Evolutionary conservation across 2,113 vertebrate genomes (phyloP), one percentile per base, ranked within the genome.

Genomic region (Amphiprion ocellaris): DNA sequence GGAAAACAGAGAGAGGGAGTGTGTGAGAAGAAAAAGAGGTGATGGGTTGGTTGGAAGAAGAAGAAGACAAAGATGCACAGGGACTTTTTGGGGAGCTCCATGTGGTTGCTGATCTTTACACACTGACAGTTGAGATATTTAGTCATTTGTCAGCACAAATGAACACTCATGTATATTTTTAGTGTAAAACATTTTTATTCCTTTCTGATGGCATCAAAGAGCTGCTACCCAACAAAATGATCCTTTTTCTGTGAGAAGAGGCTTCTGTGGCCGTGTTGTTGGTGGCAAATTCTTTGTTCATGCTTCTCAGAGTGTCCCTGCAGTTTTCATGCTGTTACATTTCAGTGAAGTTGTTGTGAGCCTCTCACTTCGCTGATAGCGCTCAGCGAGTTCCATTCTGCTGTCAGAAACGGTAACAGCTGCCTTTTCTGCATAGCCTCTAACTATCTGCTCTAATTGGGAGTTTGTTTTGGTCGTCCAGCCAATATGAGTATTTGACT

Each of bases 371-470:
- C 21, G 23, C 19, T 23, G 72, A 58, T 54, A 50, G 64, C 17
- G 0, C 75, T 74, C 49, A 14, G 17, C 19, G 2, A 37, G 67
- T 12, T 78, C 52, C 26, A 23, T 69, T 55, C 67, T 41, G 81
- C 61, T 59, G 71, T 86, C 84, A 84, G 74, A 78, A 87, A 28
- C 21, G 14, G 66, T 19, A 81, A 71, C 76, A 85, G 82, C 82
- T 87, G 88, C 79, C 69, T 55, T 55, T 72, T 69, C 82, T 69
- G 79, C 66, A 62, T 47, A 39, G 75, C 85, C 74, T 74, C 81
- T 26, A 82, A 84, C 79, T 64, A 66, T 75, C 64, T 24, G 12
- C 71, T 74, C 77, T 75, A 80, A 83, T 81, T 87, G 79, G 64
- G 68, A 70, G 68, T 84, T 82, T 86, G 75, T 63, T 79, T 80